Conservation (phyloP, 2,113 vertebrate species). For the Parus major region DNA sequence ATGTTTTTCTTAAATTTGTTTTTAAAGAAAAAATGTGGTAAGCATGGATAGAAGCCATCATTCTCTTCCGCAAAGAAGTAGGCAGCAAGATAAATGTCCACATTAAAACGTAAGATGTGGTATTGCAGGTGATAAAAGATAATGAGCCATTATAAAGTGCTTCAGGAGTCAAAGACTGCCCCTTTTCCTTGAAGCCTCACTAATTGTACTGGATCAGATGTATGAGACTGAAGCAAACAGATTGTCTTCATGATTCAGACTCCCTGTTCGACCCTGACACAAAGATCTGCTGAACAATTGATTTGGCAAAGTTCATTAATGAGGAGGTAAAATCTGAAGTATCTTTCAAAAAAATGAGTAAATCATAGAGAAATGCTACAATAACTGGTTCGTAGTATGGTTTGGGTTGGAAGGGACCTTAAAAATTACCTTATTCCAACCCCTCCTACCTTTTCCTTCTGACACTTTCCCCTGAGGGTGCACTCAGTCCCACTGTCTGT, state of each 20-base stretch:
- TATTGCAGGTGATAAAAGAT: not conserved
- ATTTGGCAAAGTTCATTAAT: not conserved
- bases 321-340: not conserved
- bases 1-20: not conserved
- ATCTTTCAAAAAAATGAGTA: not conserved
- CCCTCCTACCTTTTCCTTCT: not conserved
- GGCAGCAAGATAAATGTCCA: not conserved
- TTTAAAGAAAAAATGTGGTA: not conserved
- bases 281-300: not conserved
- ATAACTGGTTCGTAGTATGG: not conserved
- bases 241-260: not conserved
- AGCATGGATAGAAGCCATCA: not conserved
- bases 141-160: not conserved
- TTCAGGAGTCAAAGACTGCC: not conserved
- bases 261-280: not conserved
- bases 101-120: not conserved
- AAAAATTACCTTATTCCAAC: not conserved
- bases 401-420: not conserved
- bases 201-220: not conserved
- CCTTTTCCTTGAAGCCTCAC: not conserved
- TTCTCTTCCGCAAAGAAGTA: not conserved
- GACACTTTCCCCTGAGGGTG: not conserved
- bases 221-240: not conserved
- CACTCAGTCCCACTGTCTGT: accelerated
- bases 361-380: not conserved